Evolutionary conservation across 2,113 vertebrate genomes (phyloP).

Genomic region (Dinomys branickii): DNA sequence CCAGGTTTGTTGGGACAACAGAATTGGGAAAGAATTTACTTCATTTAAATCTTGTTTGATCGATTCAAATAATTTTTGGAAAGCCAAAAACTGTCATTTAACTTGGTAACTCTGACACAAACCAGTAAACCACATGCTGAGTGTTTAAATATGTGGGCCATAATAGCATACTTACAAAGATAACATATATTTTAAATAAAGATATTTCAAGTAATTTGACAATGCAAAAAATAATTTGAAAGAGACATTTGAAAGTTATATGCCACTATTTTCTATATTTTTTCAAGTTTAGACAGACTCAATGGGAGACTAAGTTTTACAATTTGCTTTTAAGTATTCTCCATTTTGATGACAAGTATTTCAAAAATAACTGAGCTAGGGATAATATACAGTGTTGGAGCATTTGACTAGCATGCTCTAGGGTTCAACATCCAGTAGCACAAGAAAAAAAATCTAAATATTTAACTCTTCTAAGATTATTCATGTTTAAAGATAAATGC

Average conservation of each 20-base stretch:
- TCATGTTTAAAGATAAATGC: slow-evolving; percentile 33
- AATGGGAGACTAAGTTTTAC: neutral
- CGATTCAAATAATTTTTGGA: slow-evolving; percentile 36
- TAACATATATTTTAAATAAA: slow-evolving; percentile 33
- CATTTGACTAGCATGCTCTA: neutral
- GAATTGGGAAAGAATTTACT: slow-evolving; percentile 20
- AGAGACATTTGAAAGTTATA: slow-evolving; percentile 31
- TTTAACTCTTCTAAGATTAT: slow-evolving; percentile 40
- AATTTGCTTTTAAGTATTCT: slow-evolving; percentile 4
- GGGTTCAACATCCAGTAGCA: neutral
- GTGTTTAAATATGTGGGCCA: neutral
- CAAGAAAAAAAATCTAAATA: slow-evolving; percentile 38
- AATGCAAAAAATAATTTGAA: slow-evolving; percentile 18
- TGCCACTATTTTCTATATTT: neutral
- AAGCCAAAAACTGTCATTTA: slow-evolving; percentile 19
- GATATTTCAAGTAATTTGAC: slow-evolving; percentile 14
- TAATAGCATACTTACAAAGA: slow-evolving; percentile 13
- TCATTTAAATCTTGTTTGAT: slow-evolving; percentile 43
- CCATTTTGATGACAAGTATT: slow-evolving; percentile 2
- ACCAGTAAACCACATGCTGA: neutral
- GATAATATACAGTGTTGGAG: neutral
- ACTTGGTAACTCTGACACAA: slow-evolving; percentile 6
- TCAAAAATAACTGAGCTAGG: neutral
- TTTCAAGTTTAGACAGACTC: neutral
- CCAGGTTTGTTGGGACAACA: neutral